Conservation (phyloP, 2,888 invertebrate genomes). For the Muscina levida region DNA sequence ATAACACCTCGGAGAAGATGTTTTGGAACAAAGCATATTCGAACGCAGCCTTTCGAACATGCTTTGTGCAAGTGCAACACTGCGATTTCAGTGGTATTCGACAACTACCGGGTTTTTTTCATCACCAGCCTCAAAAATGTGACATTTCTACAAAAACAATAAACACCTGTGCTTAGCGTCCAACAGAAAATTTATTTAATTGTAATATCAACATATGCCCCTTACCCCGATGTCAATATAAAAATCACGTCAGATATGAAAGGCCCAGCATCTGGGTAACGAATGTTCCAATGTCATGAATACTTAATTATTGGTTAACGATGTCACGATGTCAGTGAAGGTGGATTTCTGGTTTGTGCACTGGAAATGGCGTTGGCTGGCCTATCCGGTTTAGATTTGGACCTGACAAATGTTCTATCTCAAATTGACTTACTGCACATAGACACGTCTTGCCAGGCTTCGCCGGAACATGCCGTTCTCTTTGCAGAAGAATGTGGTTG, state of each 20-base stretch:
- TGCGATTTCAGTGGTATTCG: no score
- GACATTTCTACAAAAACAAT: no score
- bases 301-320: conserved; percentile 84
- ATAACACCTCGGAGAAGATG: no score
- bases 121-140: no score
- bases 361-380: conserved; percentile 99
- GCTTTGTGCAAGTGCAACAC: no score
- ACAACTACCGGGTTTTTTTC: no score
- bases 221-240: conserved; percentile 93
- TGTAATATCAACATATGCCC: conserved; percentile 97
- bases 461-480: conserved; percentile 84
- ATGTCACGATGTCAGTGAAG: conserved; percentile 98
- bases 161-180: no score
- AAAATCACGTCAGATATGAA: conserved; percentile 96
- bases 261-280: conserved; percentile 89
- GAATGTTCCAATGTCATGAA: conserved; percentile 90
- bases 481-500: conserved; percentile 94
- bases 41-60: no score
- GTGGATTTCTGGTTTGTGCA: conserved; percentile 93
- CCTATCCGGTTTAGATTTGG: conserved; percentile 87
- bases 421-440: conserved; percentile 65
- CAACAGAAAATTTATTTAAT: no score
- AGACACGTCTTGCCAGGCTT: conserved; percentile 71
- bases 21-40: no score
- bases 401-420: conserved; percentile 81